These are phyloP conservation scores for Gadus chalcogrammus DNA, from an alignment of 2,113 vertebrate genomes.

Conservation along the genomic window DNA sequence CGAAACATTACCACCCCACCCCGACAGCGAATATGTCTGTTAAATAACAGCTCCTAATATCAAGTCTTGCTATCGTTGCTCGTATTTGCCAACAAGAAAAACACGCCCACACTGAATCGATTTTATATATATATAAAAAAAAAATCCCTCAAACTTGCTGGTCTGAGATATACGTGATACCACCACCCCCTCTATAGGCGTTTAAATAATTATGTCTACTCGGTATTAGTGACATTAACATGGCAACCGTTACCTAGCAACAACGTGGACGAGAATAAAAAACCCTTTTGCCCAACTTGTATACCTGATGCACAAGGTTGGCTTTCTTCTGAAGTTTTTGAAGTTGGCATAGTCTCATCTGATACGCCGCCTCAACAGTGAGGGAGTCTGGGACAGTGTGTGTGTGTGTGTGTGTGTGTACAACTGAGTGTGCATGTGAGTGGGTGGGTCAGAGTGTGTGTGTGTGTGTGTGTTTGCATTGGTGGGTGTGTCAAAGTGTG, in stretches of 20 bases:
- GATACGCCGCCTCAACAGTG: conserved; percentile 16
- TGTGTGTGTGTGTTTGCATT: too few relatives aligned
- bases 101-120: too few relatives aligned
- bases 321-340: conserved; percentile 37
- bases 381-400: conserved; percentile 15
- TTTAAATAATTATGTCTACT: conserved; percentile 64
- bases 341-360: conserved; percentile 4
- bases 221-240: conserved; percentile 67
- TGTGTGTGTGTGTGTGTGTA: too few relatives aligned
- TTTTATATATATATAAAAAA: too few relatives aligned
- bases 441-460: too few relatives aligned
- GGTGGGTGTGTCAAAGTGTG: too few relatives aligned
- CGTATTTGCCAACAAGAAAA: too few relatives aligned
- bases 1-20: too few relatives aligned
- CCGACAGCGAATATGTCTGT: too few relatives aligned
- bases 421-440: not conserved
- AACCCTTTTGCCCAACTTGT: conserved; percentile 65
- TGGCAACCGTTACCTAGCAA: conserved; percentile 77
- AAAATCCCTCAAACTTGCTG: conserved; percentile 1
- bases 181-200: conserved; percentile 52
- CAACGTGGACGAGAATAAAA: conserved; percentile 71
- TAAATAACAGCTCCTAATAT: too few relatives aligned
- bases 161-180: conserved; percentile 40
- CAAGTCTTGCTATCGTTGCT: too few relatives aligned
- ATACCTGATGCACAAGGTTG: conserved; percentile 51